phyloP scores from a whole-genome alignment of 2,888 invertebrate genomes.

The Scaptomyza polygonia region DNA sequence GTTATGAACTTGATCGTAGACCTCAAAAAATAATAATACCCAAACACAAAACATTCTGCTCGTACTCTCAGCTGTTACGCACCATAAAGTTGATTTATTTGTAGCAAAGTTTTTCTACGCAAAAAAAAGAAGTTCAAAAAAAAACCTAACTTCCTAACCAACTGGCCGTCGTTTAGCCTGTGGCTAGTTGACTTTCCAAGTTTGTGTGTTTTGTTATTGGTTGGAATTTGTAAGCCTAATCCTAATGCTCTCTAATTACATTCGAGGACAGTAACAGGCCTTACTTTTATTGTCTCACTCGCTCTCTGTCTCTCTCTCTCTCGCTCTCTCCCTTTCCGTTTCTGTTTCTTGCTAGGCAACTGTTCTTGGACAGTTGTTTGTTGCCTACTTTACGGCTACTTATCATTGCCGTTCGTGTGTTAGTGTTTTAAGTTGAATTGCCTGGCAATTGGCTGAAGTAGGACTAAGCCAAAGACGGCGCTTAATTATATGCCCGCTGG shows the following conservation, averaged over 20 bases:
- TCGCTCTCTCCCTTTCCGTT: not conserved
- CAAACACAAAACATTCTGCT: not conserved
- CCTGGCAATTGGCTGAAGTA: slow-evolving; percentile 16
- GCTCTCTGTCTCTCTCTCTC: not conserved
- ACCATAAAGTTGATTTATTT: slow-evolving; percentile 82
- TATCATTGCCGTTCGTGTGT: slow-evolving; percentile 51
- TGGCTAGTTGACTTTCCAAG: slow-evolving; percentile 54
- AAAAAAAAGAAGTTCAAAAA: not conserved
- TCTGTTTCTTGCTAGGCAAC: slow-evolving; percentile 26
- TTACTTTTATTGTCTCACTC: not conserved
- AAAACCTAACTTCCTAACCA: not conserved
- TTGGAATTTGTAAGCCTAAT: slow-evolving; percentile 60
- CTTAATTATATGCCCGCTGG: slow-evolving; percentile 66
- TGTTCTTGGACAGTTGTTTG: slow-evolving; percentile 40
- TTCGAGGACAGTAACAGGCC: slow-evolving; percentile 35
- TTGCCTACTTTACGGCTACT: slow-evolving; percentile 71
- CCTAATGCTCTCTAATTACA: slow-evolving; percentile 79
- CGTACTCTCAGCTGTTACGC: slow-evolving; percentile 42
- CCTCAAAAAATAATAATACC: not conserved
- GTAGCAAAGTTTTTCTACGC: slow-evolving; percentile 34
- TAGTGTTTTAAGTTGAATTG: slow-evolving; percentile 37
- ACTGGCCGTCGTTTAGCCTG: slow-evolving; percentile 15
- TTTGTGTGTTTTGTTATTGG: slow-evolving; percentile 49
- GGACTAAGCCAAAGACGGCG: slow-evolving; percentile 50
- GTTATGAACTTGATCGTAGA: slow-evolving; percentile 52